Percentiles rank a stretch among this genome's conserved stretches.
phyloP scores from a whole-genome alignment of 2,797 vertebrate species.

The Lithobates pipiens region DNA sequence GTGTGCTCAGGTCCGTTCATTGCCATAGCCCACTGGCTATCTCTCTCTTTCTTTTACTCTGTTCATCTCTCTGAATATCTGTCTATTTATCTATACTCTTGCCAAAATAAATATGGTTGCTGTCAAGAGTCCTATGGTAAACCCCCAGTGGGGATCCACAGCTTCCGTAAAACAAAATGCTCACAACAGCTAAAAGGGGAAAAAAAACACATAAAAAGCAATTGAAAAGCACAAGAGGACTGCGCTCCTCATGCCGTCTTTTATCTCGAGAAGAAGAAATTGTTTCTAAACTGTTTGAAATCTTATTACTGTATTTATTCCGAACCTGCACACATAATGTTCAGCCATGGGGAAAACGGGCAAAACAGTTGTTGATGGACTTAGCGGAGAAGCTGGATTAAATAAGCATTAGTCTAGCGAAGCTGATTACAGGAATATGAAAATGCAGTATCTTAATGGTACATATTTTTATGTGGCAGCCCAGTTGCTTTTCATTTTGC shows the following conservation, averaged over 20 bases:
- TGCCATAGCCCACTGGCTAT: neutral
- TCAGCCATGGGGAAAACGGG: constrained; percentile 85
- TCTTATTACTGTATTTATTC: constrained; percentile 84
- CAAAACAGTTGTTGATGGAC: constrained; percentile 94
- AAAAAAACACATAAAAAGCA: constrained; percentile 5
- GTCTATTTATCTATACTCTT: neutral
- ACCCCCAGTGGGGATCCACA: neutral
- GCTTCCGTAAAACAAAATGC: neutral
- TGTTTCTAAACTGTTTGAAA: constrained; percentile 77
- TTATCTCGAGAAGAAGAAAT: constrained; percentile 70
- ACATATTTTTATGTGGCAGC: constrained; percentile 97
- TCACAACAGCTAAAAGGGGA: neutral
- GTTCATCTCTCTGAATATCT: neutral
- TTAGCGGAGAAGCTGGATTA: constrained; percentile 96
- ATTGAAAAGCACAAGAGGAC: constrained; percentile 1
- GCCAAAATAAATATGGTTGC: constrained; percentile 3
- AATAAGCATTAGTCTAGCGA: constrained; percentile 95
- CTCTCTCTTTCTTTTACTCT: neutral
- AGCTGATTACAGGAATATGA: constrained; percentile 95
- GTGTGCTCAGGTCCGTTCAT: neutral
- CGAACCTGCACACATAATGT: constrained; percentile 82
- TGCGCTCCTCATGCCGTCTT: neutral
- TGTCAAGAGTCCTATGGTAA: neutral
- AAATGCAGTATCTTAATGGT: constrained; percentile 97
- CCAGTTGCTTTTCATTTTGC: constrained; percentile 97